A percentile compares a stretch with the other conserved stretches of the same genome.
phyloP scores from a whole-genome alignment of 2,797 vertebrate genomes.

The Chiloscyllium punctatum region DNA sequence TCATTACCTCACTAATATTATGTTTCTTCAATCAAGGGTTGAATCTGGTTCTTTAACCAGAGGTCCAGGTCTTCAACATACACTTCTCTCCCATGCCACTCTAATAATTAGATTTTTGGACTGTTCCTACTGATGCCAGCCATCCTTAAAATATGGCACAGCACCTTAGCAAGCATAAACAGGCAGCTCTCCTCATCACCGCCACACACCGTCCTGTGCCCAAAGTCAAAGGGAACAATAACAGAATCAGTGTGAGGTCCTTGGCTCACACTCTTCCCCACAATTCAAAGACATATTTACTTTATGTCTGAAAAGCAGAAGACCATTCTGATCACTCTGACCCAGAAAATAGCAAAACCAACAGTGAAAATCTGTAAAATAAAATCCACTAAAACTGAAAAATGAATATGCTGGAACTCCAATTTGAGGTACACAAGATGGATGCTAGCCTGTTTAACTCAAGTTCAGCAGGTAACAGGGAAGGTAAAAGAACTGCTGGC shows the following conservation, averaged over 20 bases:
- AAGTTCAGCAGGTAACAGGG: too few species aligned
- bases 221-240: not conserved
- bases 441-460: too few species aligned
- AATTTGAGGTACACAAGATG: too few species aligned
- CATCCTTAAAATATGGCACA: not conserved
- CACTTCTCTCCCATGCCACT: not conserved
- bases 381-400: too few species aligned
- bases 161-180: not conserved
- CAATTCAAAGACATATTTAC: not conserved
- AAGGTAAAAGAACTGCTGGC: too few species aligned
- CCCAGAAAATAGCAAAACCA: not conserved
- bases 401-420: too few species aligned
- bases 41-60: not conserved
- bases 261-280: not conserved
- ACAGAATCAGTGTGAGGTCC: not conserved
- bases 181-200: not conserved
- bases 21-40: not conserved
- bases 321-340: not conserved
- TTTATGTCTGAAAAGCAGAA: not conserved
- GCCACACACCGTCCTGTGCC: not conserved
- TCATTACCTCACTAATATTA: not conserved
- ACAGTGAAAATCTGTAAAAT: too few species aligned
- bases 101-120: not conserved
- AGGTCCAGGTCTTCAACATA: not conserved
- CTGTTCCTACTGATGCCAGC: not conserved